Evolutionary conservation across 2,113 vertebrate species (phyloP), one percentile per base, ranked within the genome.

Genomic region (Austrofundulus limnaeus): DNA sequence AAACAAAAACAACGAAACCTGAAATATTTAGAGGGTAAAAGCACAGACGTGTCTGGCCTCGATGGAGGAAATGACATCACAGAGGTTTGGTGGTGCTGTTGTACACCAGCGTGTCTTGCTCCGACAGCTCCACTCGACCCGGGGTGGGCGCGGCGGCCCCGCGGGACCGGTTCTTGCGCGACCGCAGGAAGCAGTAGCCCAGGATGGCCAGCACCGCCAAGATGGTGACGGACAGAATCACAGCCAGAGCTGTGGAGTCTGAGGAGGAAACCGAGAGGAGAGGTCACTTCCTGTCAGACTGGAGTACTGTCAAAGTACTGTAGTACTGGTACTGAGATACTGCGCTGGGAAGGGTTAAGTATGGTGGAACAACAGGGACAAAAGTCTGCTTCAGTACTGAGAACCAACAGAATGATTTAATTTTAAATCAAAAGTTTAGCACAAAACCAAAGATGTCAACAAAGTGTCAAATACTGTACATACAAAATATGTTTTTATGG

Each of bases 51-150:
- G 3, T 10, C 25, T 37, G 45, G 23, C 47, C 3, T 0, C 13
- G 25, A 12, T 16, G 37, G 48, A 43, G 16, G 19, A 0, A 55
- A 28, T 54, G 70, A 59, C 1, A 4, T 96, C 93, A 96, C 75
- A 94, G 82, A 14, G 96, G 94, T 54, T 91, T 94, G 67, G 95
- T 94, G 24, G 93, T 90, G 65, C 85, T 88, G 77, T 92, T 94
- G 81, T 95, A 96, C 24, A 96, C 94, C 11, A 95, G 83, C 25
- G 87, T 91, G 56, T 95, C 93, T 86, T 80, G 94, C 90, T 64
- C 90, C 23, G 72, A 89, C 63, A 31, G 89, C 85, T 24, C 6
- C 46, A 90, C 68, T 0, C 86, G 92, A 67, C 93, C 91, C 78
- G 89, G 89, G 72, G 90, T 72, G 0, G 89, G 80, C 14, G 87